phyloP scores from a whole-genome alignment of 2,797 vertebrate species.

The Coregonus sp. region DNA sequence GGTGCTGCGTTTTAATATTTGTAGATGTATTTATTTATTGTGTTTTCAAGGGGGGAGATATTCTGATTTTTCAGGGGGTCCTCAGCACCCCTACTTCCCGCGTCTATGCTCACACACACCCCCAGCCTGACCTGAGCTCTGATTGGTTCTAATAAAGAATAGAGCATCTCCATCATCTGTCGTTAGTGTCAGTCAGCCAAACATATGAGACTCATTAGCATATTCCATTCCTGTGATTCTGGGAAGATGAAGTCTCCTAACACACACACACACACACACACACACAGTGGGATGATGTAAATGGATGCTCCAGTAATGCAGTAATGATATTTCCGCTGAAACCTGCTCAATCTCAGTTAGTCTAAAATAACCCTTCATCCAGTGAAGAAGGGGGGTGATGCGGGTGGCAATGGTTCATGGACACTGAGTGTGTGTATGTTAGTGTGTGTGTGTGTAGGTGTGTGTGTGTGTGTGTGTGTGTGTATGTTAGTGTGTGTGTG shows the following conservation, averaged over 20 bases:
- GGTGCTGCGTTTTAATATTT: too few relatives aligned
- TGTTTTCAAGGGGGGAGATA: too few relatives aligned
- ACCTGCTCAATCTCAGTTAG: constrained; percentile 2
- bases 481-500: neutral
- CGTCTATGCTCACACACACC: too few relatives aligned
- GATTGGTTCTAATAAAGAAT: constrained; percentile 8
- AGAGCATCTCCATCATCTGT: constrained; percentile 48
- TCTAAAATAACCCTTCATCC: neutral
- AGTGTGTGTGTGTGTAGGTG: too few relatives aligned
- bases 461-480: too few relatives aligned
- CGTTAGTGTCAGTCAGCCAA: constrained; percentile 38
- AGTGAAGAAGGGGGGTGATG: neutral
- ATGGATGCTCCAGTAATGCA: constrained; percentile 24
- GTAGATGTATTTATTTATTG: too few relatives aligned
- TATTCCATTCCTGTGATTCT: constrained; percentile 29
- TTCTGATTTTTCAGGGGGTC: too few relatives aligned
- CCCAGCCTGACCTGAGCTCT: neutral
- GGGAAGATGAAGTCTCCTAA: constrained; percentile 19
- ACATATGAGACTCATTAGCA: constrained; percentile 40
- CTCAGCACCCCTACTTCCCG: too few relatives aligned
- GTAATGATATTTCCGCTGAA: constrained; percentile 29
- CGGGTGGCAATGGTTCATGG: neutral
- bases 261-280: neutral
- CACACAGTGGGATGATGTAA: constrained; percentile 32
- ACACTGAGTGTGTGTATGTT: neutral